Evolutionary conservation across 2,113 vertebrate genomes (phyloP), one percentile per base, ranked within the genome.

Genomic region (Sebastes fasciatus): DNA sequence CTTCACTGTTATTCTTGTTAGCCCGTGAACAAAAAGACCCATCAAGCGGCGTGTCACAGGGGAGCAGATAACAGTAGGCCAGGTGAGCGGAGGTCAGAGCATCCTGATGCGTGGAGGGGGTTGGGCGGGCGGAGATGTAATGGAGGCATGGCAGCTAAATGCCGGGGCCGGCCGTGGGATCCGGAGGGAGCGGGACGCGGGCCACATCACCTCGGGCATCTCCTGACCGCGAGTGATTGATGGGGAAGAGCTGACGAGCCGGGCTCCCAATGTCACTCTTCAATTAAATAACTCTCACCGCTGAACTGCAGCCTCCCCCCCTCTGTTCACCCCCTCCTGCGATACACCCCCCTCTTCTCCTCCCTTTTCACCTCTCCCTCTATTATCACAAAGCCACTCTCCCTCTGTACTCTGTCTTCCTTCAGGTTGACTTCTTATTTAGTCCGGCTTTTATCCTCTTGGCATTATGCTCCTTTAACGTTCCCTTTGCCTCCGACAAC

Each of bases 211-310:
- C 84, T 89, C 80, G 11, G 91, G 91, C 90, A 73, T 88, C 93
- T 91, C 74, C 81, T 82, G 92, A 90, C 89, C 83, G 80, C 61
- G 66, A 7, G 74, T 77, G 86, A 93, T 80, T 72, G 87, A 90
- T 93, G 82, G 64, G 74, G 75, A 70, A 52, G 75, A 64, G 86
- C 55, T 67, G 83, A 92, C 85, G 88, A 92, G 91, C 86, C 80
- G 19, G 87, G 68, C 91, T 91, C 93, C 93, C 92, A 93, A 90
- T 95, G 94, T 95, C 94, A 95, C 89, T 86, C 91, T 92, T 86
- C 93, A 94, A 94, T 95, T 94, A 94, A 95, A 93, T 94, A 94
- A 93, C 92, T 94, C 92, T 93, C 93, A 90, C 82, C 46, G 46
- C 90, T 90, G 88, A 88, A 89, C 92, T 85, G 83, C 86, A 78